Conservation (phyloP, 92 coral and sea anemone genomes). For the Ricordea florida region DNA sequence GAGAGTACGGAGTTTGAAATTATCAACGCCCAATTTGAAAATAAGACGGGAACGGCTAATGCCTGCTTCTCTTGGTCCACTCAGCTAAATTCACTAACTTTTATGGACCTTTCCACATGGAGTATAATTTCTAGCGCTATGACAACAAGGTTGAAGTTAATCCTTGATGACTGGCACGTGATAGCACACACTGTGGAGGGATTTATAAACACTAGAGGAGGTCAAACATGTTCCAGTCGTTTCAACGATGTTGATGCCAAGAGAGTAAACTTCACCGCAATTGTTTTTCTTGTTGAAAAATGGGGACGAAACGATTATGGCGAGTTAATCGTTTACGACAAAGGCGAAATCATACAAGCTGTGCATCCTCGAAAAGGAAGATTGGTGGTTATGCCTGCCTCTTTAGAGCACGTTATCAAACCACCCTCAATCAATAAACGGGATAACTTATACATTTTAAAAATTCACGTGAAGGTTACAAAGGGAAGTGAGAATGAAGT, state of each 20-base stretch:
- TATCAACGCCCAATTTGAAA: background rate
- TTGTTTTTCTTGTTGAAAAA: conserved; percentile 38
- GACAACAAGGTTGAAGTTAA: background rate
- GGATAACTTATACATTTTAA: conserved; percentile 48
- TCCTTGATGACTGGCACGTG: background rate
- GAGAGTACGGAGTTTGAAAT: background rate
- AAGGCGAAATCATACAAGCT: conserved; percentile 69
- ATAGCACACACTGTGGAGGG: conserved; percentile 30
- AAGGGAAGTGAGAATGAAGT: background rate
- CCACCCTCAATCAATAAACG: conserved; percentile 69
- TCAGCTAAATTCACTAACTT: conserved; percentile 14
- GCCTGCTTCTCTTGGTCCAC: conserved; percentile 35
- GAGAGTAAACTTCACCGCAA: conserved; percentile 5
- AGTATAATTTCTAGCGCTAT: background rate
- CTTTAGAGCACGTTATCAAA: conserved; percentile 43
- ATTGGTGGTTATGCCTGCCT: conserved; percentile 55
- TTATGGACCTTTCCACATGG: conserved; percentile 20
- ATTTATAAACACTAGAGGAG: conserved; percentile 54
- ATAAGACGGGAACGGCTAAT: background rate
- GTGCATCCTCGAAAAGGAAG: conserved; percentile 74
- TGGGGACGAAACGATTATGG: conserved; percentile 80
- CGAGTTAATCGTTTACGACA: conserved; percentile 62
- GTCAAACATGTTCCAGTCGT: background rate
- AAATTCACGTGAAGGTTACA: conserved; percentile 24
- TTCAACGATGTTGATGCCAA: background rate